Evolutionary conservation across 2,113 vertebrate species (phyloP), one percentile per base, ranked within the genome.

Genomic region (Eclectus roratus): DNA sequence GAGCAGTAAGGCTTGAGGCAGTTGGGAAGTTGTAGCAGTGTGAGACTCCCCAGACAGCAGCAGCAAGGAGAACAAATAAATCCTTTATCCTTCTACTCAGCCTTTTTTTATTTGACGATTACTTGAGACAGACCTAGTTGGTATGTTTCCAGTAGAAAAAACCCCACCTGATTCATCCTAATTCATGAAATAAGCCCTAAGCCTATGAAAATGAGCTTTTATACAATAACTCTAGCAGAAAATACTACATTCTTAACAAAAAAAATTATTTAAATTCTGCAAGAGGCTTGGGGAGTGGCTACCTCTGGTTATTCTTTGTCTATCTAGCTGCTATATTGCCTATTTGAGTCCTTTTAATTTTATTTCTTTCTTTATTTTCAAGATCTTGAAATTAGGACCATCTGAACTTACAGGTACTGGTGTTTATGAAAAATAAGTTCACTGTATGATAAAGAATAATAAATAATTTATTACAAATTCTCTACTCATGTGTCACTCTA

Each of bases 161-260:
- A 20, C 3, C 0, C 0, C 7, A 20, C 16, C 37, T n/a, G 29
- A 83, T 77, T 68, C 35, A 16, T 64, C 15, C 17, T 13, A 53
- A 37, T 37, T 37, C 37, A 37, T 37, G 37, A 37, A 81, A 71
- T 71, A 71, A 74, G 6, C 10, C 17, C 3, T 46, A 50, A 55
- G 8, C 7, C 47, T 76, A 88, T 29, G 20, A 24, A 71, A 73
- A 64, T 33, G 39, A 66, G 6, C 7, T 66, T 9, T 52, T 52
- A 23, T 27, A 53, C 6, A 12, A 80, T 71, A 78, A 64, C 44
- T 58, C 6, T 50, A 39, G 33, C 33, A 84, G 33, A 86, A 93
- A 60, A 77, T 56, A 11, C 2, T 53, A 31, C 0, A 0, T 31
- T 63, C 78, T 53, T 37, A 56, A 73, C 1, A 6, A 43, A n/a